phyloP scores from a whole-genome alignment of 2,113 vertebrate species.

The Indicator indicator region DNA sequence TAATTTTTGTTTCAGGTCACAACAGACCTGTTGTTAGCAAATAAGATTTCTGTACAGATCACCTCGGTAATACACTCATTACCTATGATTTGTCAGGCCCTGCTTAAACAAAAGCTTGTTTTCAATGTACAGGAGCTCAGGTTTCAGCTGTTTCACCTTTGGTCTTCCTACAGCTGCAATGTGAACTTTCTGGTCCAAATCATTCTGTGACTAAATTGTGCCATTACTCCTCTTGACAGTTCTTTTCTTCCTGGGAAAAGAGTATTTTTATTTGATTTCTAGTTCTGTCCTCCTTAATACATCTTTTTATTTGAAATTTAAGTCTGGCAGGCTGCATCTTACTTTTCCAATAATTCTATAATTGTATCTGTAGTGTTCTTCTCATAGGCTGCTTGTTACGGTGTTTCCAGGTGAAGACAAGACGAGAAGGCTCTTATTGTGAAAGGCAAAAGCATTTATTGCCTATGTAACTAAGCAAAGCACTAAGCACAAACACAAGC shows the following conservation, averaged over 20 bases:
- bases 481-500: too few relatives aligned
- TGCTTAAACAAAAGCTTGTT: constrained; percentile 54
- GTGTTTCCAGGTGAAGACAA: too few relatives aligned
- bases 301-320: neutral
- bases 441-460: too few relatives aligned
- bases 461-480: too few relatives aligned
- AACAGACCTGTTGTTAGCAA: constrained; percentile 50
- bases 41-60: constrained; percentile 42
- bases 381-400: too few relatives aligned
- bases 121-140: constrained; percentile 43
- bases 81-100: constrained; percentile 60
- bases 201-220: neutral
- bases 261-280: neutral
- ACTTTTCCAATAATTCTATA: neutral
- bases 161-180: constrained; percentile 68
- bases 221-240: neutral
- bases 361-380: too few relatives aligned
- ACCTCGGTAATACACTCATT: constrained; percentile 51
- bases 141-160: constrained; percentile 79
- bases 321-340: neutral
- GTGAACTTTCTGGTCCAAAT: constrained; percentile 67
- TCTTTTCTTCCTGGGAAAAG: neutral
- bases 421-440: too few relatives aligned
- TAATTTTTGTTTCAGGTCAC: constrained; percentile 13
- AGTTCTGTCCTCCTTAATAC: neutral